phyloP scores from a whole-genome alignment of 37 sponge, comb jelly and placozoan species.

The Petrosia ficiformis region DNA sequence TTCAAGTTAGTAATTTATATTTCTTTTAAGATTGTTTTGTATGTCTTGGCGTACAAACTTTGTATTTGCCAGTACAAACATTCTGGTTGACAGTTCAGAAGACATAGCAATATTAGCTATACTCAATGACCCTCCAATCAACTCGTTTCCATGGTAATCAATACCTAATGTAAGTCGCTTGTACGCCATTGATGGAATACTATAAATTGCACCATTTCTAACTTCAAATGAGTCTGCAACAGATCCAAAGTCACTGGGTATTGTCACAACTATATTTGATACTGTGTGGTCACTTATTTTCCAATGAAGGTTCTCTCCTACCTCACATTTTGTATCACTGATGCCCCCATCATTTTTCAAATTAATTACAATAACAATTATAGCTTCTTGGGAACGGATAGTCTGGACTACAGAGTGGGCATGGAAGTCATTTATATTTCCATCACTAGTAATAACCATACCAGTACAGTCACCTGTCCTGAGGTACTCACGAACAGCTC shows the following conservation, averaged over 20 bases:
- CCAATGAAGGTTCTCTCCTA: constrained; percentile 57
- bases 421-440: constrained; percentile 8
- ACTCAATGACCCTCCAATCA: background rate
- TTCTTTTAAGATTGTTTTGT: constrained; percentile 38
- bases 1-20: background rate
- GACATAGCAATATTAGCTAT: constrained; percentile 8
- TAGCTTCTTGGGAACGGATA: constrained; percentile 58
- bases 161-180: background rate
- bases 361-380: constrained; percentile 41
- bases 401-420: constrained; percentile 44
- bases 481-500: constrained; percentile 49
- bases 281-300: constrained; percentile 30
- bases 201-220: constrained; percentile 33
- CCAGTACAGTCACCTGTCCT: constrained; percentile 62
- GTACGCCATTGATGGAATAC: background rate
- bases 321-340: constrained; percentile 41
- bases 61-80: constrained; percentile 66
- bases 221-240: constrained; percentile 65
- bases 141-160: background rate
- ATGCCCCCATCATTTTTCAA: constrained; percentile 61
- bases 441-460: constrained; percentile 55
- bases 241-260: constrained; percentile 53
- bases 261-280: constrained; percentile 4
- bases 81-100: constrained; percentile 11
- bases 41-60: constrained; percentile 31